Conservation (phyloP, 2,113 vertebrate genomes). For the Petromus typicus region DNA sequence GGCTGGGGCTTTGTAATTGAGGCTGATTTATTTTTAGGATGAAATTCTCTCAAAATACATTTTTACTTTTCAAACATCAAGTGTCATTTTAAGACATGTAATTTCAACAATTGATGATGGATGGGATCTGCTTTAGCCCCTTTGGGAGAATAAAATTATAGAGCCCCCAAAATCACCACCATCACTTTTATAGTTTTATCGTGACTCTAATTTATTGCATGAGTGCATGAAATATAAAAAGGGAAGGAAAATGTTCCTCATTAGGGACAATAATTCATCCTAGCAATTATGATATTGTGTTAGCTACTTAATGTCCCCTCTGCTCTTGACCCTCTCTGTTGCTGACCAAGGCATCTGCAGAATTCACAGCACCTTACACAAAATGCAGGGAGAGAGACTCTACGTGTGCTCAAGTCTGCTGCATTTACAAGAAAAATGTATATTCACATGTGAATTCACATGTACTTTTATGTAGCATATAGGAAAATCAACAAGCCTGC, state of each 20-base stretch:
- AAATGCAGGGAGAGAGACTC: neutral
- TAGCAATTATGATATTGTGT: constrained; percentile 60
- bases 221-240: constrained; percentile 63
- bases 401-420: neutral
- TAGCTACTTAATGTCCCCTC: constrained; percentile 38
- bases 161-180: constrained; percentile 35
- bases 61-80: constrained; percentile 70
- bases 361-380: neutral
- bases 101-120: constrained; percentile 65
- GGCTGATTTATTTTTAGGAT: constrained; percentile 78
- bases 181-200: constrained; percentile 65
- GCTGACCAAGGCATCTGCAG: neutral
- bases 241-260: constrained; percentile 17
- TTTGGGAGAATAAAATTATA: constrained; percentile 54
- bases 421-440: neutral
- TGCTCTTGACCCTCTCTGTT: neutral
- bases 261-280: constrained; percentile 61
- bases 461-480: neutral
- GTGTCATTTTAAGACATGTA: constrained; percentile 62
- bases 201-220: constrained; percentile 67
- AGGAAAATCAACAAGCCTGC: neutral
- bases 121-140: constrained; percentile 38
- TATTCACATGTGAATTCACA: neutral
- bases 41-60: constrained; percentile 71
- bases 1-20: constrained; percentile 69